Base-by-base conservation (phyloP, 2,797 vertebrate genomes). In the Anguilla obscura region DNA sequence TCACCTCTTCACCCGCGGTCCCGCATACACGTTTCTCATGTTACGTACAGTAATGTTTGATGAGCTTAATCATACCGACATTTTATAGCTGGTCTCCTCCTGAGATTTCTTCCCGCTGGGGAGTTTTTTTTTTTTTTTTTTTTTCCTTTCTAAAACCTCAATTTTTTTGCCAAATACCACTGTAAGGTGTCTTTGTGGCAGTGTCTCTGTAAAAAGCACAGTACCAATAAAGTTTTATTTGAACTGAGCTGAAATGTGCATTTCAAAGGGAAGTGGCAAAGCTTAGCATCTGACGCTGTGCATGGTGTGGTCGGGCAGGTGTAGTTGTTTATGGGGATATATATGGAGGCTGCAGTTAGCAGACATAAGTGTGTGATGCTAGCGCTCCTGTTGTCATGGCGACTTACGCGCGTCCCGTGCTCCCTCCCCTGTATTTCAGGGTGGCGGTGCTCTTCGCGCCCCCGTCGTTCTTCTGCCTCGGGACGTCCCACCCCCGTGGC, bases 381-480 rank as follows among this genome's bases (percentile, higher is more conserved):
- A 36, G 1, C 66, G 54, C 14, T 5, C 84, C 18, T 83, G 86
- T 84, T 30, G 80, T 6, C 54, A 71, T n/a, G 40, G 45, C 52
- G 0, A 66, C 18, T 0, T 10, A 63, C 2, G 1, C 7, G 2
- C 54, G 33, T 21, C 33, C 12, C 60, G 58, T 50, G 52, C 52
- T 14, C 76, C 76, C 56, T 87, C 27, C 83, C 6, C 80, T n/a
- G 90, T 76, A 3, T 94, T 93, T 40, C 89, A 99, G 98, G 89
- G 90, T 97, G 58, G 98, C 97, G 21, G 90, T 99, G n/a, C 90
- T 99, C 5, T 97, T 93, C 88, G 48, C 93, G 24, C 89, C 93
- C 1, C 2, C 2, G 0, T 94, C 94, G 88, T 86, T 89, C 0
- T 97, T 98, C 90, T 98, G 97, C 91, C 91, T 94, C 50, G 95